Evolutionary conservation across 2,797 vertebrate species (phyloP).

Genomic region (Borostomias antarcticus): DNA sequence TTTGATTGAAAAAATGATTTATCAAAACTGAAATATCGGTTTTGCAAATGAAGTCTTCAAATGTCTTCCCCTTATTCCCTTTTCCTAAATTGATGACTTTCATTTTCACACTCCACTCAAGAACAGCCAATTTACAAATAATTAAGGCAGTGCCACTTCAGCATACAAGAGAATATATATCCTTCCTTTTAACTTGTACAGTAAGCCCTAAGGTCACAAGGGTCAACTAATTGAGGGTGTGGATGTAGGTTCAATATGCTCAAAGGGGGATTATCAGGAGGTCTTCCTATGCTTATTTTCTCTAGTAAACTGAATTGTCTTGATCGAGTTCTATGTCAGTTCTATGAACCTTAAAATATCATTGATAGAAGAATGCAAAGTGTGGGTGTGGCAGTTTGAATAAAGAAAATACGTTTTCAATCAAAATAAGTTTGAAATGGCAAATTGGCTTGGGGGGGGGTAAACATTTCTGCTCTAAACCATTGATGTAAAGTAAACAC

Average conservation of each 20-base stretch:
- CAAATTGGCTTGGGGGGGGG: too few relatives aligned
- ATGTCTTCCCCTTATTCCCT: too few relatives aligned
- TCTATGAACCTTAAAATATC: background rate
- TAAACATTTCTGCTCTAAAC: background rate
- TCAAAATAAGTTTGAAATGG: background rate
- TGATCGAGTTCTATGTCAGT: too few relatives aligned
- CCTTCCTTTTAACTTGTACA: too few relatives aligned
- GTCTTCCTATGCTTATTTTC: background rate
- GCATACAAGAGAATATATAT: too few relatives aligned
- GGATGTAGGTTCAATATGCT: background rate
- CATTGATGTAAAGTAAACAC: background rate
- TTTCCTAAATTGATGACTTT: too few relatives aligned
- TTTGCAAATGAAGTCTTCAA: too few relatives aligned
- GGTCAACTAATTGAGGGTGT: background rate
- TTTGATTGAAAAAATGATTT: too few relatives aligned
- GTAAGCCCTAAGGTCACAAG: conserved; percentile 5
- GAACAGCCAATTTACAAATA: background rate
- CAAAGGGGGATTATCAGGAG: background rate
- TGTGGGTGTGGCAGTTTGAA: too few relatives aligned
- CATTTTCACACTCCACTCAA: too few relatives aligned
- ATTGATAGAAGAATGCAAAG: background rate
- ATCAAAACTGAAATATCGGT: too few relatives aligned
- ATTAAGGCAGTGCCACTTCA: too few relatives aligned
- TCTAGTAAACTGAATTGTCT: background rate
- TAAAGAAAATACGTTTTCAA: background rate